Evolutionary conservation across 2,888 invertebrate genomes (phyloP).

Genomic region (Epirrita christyi): DNA sequence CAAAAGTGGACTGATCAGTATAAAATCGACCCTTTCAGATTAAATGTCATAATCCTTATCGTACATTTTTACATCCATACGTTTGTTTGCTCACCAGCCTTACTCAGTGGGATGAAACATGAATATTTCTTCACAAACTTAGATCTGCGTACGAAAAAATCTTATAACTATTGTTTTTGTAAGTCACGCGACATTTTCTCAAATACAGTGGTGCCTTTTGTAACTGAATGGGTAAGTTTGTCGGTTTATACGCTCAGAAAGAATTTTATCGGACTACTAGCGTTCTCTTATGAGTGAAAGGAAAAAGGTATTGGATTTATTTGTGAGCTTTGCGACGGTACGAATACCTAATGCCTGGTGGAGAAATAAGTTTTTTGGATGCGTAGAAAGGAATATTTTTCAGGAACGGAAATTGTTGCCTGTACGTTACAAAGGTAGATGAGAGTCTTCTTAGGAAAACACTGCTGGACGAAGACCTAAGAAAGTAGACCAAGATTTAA

Average conservation of each 20-base stretch:
- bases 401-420: not conserved
- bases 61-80: not conserved
- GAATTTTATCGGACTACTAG: slow-evolving; percentile 30
- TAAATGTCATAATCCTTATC: slow-evolving; percentile 15
- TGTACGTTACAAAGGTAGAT: not conserved
- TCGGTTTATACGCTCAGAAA: slow-evolving; percentile 21
- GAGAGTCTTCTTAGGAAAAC: no score
- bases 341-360: slow-evolving; percentile 32
- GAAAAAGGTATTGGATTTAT: slow-evolving; percentile 38
- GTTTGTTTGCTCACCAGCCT: slow-evolving; percentile 20
- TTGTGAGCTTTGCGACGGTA: slow-evolving; percentile 28
- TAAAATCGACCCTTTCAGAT: slow-evolving; percentile 4
- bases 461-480: no score
- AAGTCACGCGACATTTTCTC: not conserved
- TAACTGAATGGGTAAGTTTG: slow-evolving; percentile 5
- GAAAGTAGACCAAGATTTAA: no score
- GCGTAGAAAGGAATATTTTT: slow-evolving; percentile 19
- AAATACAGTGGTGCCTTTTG: slow-evolving; percentile 10
- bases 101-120: slow-evolving; percentile 14
- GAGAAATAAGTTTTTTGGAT: slow-evolving; percentile 6
- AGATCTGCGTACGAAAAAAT: not conserved
- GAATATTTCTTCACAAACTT: slow-evolving; percentile 2
- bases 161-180: not conserved
- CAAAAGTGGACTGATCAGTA: slow-evolving; percentile 7
- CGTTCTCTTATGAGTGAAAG: slow-evolving; percentile 33